A percentile compares a stretch with the other conserved stretches of the same genome.
phyloP scores from a whole-genome alignment of 2,113 vertebrate species.

The rat (Rattus norvegicus) region GRCr8 NC_086039.1:64011001-64011500 shows the following conservation, averaged over 20 bases:
- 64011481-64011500: background rate
- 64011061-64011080: background rate
- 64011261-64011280: background rate
- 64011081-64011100: background rate
- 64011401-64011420: slow-evolving; percentile 44
- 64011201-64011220: too few relatives aligned
- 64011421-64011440: slow-evolving; percentile 27
- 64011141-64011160: background rate
- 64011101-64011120: background rate
- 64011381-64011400: slow-evolving; percentile 54
- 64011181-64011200: too few relatives aligned
- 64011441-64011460: slow-evolving; percentile 50
- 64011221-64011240: too few relatives aligned
- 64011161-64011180: too few relatives aligned
- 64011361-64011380: slow-evolving; percentile 34
- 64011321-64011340: background rate
- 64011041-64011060: background rate
- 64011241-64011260: too few relatives aligned
- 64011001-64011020: background rate
- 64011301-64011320: background rate
- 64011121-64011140: background rate
- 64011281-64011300: background rate
- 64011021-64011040: background rate
- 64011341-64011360: background rate
- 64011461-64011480: slow-evolving; percentile 37